Percentiles rank a stretch among this genome's conserved stretches.
Evolutionary conservation across 2,888 invertebrate species (phyloP).

Genomic region (Latrodectus hesperus): DNA sequence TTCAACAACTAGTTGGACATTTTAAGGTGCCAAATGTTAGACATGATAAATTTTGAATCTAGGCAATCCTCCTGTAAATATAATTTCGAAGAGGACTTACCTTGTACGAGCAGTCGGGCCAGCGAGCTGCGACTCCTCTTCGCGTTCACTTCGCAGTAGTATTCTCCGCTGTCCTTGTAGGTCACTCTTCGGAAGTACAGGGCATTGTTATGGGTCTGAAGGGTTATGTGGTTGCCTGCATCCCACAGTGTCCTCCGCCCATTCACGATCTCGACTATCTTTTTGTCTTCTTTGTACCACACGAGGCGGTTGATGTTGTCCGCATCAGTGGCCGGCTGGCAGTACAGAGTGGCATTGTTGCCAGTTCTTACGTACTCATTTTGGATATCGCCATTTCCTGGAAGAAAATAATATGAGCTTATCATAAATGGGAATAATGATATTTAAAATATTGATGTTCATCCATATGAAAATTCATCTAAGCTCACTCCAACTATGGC

Average conservation of each 20-base stretch:
- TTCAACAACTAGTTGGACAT: too few relatives aligned
- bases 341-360: conserved; percentile 69
- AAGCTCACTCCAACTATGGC: too few relatives aligned
- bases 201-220: conserved; percentile 68
- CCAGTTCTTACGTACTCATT: conserved; percentile 68
- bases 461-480: too few relatives aligned
- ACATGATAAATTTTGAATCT: too few relatives aligned
- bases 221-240: conserved; percentile 65
- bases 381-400: conserved; percentile 69
- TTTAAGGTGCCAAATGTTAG: too few relatives aligned
- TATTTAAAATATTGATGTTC: too few relatives aligned
- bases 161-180: conserved; percentile 70
- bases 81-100: conserved; percentile 36
- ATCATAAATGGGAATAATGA: background rate
- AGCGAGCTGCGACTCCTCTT: conserved; percentile 63
- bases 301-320: conserved; percentile 68
- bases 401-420: conserved; percentile 11
- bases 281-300: conserved; percentile 71
- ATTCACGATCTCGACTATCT: conserved; percentile 66
- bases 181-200: conserved; percentile 66
- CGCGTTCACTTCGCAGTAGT: conserved; percentile 69
- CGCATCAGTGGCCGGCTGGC: conserved; percentile 65
- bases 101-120: conserved; percentile 69
- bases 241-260: conserved; percentile 61
- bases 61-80: too few relatives aligned